Percentiles rank a stretch among this genome's conserved stretches.
Evolutionary conservation across 2,113 vertebrate genomes (phyloP).

Genomic region (Hippocampus comes): DNA sequence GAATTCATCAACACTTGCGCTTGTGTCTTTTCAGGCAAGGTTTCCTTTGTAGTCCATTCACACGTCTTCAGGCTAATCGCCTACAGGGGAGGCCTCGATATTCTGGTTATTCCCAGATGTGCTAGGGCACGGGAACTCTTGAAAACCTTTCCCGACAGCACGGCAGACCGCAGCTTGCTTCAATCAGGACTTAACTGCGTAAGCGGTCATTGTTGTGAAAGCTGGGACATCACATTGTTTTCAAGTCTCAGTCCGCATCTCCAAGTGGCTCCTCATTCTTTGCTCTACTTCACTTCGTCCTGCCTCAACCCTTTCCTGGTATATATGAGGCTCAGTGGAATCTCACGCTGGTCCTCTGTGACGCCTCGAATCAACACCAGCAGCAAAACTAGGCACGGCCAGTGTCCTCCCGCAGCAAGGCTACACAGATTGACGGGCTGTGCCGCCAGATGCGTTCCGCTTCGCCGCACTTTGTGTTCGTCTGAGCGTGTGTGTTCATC

Average conservation of each 20-base stretch:
- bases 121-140: conserved; percentile 30
- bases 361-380: conserved; percentile 55
- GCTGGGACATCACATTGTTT: conserved; percentile 19
- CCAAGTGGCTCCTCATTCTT: conserved; percentile 1
- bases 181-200: conserved; percentile 15
- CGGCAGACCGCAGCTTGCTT: conserved; percentile 16
- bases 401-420: conserved; percentile 44
- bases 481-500: conserved; percentile 31
- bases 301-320: conserved; percentile 8
- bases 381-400: conserved; percentile 41
- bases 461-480: conserved; percentile 34
- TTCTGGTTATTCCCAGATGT: conserved; percentile 39
- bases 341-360: conserved; percentile 21
- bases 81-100: conserved; percentile 38
- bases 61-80: conserved; percentile 28
- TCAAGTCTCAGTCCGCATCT: background rate
- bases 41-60: conserved; percentile 33
- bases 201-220: conserved; percentile 27
- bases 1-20: conserved; percentile 26
- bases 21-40: conserved; percentile 20
- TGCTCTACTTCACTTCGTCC: background rate
- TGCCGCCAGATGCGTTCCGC: conserved; percentile 51
- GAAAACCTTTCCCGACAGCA: conserved; percentile 34
- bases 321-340: conserved; percentile 18
- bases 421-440: conserved; percentile 56